Percentiles rank a stretch among this genome's conserved stretches.
Conservation (phyloP, 2,888 invertebrate genomes). For the Epiblema foenella region DNA sequence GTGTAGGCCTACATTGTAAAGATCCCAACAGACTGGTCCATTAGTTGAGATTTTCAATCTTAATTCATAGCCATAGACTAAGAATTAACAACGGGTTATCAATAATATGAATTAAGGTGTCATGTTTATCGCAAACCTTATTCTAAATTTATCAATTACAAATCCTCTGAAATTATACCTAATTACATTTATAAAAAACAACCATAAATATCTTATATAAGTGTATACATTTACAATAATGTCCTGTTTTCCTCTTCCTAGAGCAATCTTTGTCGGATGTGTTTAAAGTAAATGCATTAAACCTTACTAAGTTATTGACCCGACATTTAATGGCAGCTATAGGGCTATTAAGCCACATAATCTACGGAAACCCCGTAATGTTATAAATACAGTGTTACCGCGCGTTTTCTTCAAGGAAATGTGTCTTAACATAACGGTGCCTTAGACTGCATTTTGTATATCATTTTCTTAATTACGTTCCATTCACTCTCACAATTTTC, state of each 20-base stretch:
- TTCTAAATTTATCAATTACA: too few species aligned
- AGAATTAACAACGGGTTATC: too few species aligned
- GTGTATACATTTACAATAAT: not conserved
- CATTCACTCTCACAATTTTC: too few species aligned
- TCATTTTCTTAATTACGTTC: conserved; percentile 31
- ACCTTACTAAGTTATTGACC: conserved; percentile 31
- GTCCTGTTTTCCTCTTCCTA: not conserved
- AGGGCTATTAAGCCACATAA: conserved; percentile 28
- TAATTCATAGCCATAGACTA: too few species aligned
- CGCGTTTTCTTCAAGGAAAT: conserved; percentile 43
- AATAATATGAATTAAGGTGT: too few species aligned
- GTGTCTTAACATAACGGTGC: conserved; percentile 27
- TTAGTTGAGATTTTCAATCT: too few species aligned
- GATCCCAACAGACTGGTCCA: too few species aligned
- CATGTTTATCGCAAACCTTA: too few species aligned
- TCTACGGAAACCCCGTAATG: conserved; percentile 42
- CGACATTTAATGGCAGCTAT: conserved; percentile 23
- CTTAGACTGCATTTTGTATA: conserved; percentile 24
- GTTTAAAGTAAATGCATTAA: conserved; percentile 21
- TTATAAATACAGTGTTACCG: conserved; percentile 41
- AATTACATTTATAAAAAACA: too few species aligned
- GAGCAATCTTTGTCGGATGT: conserved; percentile 7
- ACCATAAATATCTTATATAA: too few species aligned
- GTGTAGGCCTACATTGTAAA: too few species aligned
- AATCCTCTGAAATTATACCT: too few species aligned